Base-by-base conservation (phyloP, 1,140 invertebrate species). In the Drosophila pectinifera region DNA sequence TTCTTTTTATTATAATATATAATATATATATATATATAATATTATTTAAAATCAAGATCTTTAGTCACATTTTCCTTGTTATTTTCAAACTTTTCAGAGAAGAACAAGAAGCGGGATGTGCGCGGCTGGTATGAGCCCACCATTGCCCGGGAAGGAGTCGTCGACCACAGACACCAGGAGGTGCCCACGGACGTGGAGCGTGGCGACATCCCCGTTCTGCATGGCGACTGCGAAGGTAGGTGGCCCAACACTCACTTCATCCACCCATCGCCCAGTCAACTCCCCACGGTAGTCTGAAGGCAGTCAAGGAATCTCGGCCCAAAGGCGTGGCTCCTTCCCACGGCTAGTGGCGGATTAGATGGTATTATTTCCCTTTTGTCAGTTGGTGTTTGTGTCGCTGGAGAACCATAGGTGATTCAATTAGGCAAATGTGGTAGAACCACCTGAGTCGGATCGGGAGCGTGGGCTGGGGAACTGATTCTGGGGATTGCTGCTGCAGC, bases 151-250 rank as follows among this genome's bases (percentile, higher is more conserved):
- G 84, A 83, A 16, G 51, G 56, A 49, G 78, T 72, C 38, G 82
- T 78, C 41, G 82, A 90, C 62, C 85, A 88, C 62, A 76, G 85
- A 14, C 77, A 91, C 36, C 73, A 88, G 64, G 81, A 91, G 69
- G 76, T 84, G 55, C 84, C 88, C 14, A 92, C 93, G 53, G 92
- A 93, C 4, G 80, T 77, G 26, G 85, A 94, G 55, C 93, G 95
- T 92, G 96, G 96, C 57, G 96, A 97, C 90, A 97, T 97, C 82
- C 95, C 96, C 18, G 94, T 95, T 18, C 93, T 95, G 55, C 94
- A 95, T 78, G 94, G 95, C 72, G 93, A 96, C 73, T 96, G 95
- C 81, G 94, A 94, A 92, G 94, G 94, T 95, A 93, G 73, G 90
- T 82, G 54, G 34, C 36, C 46, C 48, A 39, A 38, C 57, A 48